Percentiles rank a stretch among this genome's conserved stretches.
These are phyloP conservation scores for Macrobrachium nipponense DNA, from an alignment of 1,140 invertebrate genomes.

Conservation along the genomic window DNA sequence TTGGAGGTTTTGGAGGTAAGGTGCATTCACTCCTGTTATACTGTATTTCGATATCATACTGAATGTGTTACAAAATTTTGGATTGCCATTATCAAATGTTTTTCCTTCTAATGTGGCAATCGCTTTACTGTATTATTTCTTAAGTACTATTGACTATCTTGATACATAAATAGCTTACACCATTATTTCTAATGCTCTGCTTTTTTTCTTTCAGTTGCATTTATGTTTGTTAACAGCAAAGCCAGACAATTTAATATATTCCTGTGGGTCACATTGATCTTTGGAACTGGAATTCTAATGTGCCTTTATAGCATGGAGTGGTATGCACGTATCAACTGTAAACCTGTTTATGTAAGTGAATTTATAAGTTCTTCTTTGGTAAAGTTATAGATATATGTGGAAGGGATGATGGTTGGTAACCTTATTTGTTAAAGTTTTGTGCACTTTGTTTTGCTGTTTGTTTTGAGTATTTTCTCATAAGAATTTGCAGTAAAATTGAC, in stretches of 20 bases:
- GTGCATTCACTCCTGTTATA: not conserved
- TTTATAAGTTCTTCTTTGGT: not conserved
- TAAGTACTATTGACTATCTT: no score
- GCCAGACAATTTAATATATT: conserved; percentile 79
- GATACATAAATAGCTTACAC: not conserved
- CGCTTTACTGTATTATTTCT: no score
- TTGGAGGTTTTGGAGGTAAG: conserved; percentile 74
- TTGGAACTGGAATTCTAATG: conserved; percentile 81
- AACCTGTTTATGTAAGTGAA: conserved; percentile 66
- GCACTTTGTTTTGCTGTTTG: no score
- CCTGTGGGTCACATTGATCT: conserved; percentile 82
- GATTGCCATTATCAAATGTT: not conserved
- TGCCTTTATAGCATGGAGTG: conserved; percentile 87
- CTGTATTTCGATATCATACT: not conserved
- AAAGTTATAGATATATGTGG: not conserved
- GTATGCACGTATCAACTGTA: conserved; percentile 85
- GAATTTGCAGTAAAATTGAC: no score
- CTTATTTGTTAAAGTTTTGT: no score
- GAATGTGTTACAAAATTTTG: not conserved
- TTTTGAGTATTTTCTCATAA: no score
- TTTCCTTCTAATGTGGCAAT: no score
- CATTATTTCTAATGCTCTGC: not conserved
- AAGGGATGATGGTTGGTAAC: not conserved
- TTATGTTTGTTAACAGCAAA: conserved; percentile 73
- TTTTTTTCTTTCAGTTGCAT: conserved; percentile 68